Conservation (phyloP, 2,888 invertebrate genomes). For the Philaethria dido region DNA sequence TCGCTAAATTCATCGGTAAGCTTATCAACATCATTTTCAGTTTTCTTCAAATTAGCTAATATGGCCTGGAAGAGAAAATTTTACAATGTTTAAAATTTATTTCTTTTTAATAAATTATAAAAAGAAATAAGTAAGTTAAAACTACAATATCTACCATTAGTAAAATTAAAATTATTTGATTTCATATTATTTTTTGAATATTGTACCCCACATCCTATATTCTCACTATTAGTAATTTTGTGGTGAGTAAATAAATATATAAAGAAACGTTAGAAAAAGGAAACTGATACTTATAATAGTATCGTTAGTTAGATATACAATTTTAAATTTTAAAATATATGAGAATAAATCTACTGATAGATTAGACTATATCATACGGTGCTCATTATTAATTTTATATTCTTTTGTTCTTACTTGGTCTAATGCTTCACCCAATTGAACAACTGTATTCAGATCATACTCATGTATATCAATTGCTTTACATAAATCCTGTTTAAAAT, state of each 20-base stretch:
- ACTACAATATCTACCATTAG: conserved; percentile 79
- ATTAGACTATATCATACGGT: conserved; percentile 74
- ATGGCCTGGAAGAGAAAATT: conserved; percentile 84
- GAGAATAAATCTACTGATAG: conserved; percentile 77
- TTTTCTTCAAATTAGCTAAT: conserved; percentile 90
- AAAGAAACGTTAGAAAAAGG: conserved; percentile 35
- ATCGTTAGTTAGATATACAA: conserved; percentile 39
- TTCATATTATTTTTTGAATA: conserved; percentile 2
- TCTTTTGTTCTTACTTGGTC: conserved; percentile 89
- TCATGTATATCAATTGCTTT: conserved; percentile 89
- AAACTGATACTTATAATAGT: conserved; percentile 22
- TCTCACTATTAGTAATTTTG: conserved; percentile 36
- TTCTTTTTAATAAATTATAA: conserved; percentile 12
- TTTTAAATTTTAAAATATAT: conserved; percentile 54
- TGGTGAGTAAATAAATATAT: conserved; percentile 40
- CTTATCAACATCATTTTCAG: conserved; percentile 94
- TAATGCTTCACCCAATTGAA: conserved; percentile 90
- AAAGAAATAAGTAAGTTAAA: conserved; percentile 57
- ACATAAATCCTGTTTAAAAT: conserved; percentile 88
- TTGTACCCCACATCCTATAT: conserved; percentile 18
- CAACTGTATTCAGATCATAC: conserved; percentile 88
- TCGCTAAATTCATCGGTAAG: conserved; percentile 93
- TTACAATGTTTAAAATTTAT: conserved; percentile 8
- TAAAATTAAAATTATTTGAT: conserved; percentile 47
- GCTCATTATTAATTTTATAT: conserved; percentile 56